Conservation (phyloP, 2,797 vertebrate species). For the Microctenopoma lineatum region DNA sequence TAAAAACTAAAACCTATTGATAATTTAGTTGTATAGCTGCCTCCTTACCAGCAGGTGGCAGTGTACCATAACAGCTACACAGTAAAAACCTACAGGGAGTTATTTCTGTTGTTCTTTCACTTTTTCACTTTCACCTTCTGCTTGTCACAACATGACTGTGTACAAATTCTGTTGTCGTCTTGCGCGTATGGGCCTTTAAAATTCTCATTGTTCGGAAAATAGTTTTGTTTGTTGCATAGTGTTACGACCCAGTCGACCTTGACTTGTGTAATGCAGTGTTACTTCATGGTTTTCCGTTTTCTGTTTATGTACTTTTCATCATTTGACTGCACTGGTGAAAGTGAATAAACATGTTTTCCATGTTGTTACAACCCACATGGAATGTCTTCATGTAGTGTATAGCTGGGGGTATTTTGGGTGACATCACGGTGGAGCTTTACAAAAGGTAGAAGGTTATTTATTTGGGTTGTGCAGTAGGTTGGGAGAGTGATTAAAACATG, state of each 20-base stretch:
- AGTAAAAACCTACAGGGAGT: not conserved
- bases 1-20: not conserved
- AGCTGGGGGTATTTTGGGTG: constrained; percentile 3
- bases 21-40: constrained; percentile 35
- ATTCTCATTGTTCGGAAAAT: not conserved
- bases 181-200: not conserved
- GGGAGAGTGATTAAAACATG: not conserved
- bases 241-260: constrained; percentile 38
- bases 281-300: constrained; percentile 48
- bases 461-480: not conserved
- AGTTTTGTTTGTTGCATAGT: constrained; percentile 7
- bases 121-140: constrained; percentile 6
- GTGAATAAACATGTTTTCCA: constrained; percentile 67
- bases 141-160: constrained; percentile 14
- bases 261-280: constrained; percentile 45
- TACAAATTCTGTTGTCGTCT: not conserved
- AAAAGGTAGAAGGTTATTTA: not conserved
- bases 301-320: constrained; percentile 47
- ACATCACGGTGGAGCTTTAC: not conserved
- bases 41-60: constrained; percentile 70
- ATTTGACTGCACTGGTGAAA: constrained; percentile 50
- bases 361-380: constrained; percentile 2
- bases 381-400: not conserved
- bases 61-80: constrained; percentile 27
- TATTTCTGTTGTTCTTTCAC: constrained; percentile 20